Conservation (phyloP, 1,140 invertebrate genomes). For the Cyphomyrmex costatus region DNA sequence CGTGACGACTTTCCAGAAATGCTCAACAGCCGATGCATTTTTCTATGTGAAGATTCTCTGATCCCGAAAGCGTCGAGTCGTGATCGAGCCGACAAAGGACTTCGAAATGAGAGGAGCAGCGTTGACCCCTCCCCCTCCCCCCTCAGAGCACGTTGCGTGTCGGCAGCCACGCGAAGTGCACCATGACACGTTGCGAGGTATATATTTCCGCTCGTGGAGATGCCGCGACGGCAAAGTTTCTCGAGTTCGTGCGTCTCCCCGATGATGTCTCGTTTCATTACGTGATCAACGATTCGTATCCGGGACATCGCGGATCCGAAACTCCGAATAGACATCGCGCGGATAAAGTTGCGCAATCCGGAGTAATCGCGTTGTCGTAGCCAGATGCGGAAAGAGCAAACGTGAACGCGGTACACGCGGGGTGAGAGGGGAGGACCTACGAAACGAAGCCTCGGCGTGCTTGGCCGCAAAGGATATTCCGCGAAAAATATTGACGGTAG, state of each 20-base stretch:
- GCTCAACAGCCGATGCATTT: neutral
- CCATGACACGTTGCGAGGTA: conserved; percentile 79
- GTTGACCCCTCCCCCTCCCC: neutral
- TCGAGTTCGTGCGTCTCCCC: neutral
- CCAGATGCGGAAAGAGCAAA: neutral
- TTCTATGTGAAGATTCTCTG: neutral
- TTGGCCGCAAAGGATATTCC: neutral
- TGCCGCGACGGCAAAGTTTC: conserved; percentile 46
- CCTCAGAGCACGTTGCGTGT: conserved; percentile 52
- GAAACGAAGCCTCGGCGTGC: neutral
- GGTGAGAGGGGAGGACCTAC: neutral
- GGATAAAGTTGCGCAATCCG: conserved; percentile 84
- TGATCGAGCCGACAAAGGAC: neutral
- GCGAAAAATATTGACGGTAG: conserved; percentile 79
- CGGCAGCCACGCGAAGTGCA: conserved; percentile 50
- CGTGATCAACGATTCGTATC: conserved; percentile 3
- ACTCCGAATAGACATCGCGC: conserved; percentile 49
- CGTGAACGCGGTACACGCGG: neutral
- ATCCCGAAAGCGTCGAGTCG: neutral
- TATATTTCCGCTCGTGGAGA: conserved; percentile 78
- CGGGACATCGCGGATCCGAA: conserved; percentile 19
- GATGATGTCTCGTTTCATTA: neutral
- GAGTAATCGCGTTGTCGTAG: conserved; percentile 72
- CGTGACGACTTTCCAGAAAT: neutral
- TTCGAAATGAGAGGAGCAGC: neutral